Evolutionary conservation across 2,888 invertebrate species (phyloP).

Genomic region (Lochmaea crataegi): DNA sequence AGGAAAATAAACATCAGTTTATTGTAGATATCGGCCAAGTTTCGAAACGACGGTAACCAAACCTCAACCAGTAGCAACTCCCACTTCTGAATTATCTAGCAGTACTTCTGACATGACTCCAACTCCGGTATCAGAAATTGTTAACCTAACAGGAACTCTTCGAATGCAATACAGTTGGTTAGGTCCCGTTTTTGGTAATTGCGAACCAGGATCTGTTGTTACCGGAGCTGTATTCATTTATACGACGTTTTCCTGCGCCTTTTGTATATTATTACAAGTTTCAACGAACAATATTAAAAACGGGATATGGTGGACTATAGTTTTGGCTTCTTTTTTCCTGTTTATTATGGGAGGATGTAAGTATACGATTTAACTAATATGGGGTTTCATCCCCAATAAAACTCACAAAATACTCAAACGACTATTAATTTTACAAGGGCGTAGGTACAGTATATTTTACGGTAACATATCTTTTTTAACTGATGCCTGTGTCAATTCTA

Average conservation of each 20-base stretch:
- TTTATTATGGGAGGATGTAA: conserved; percentile 74
- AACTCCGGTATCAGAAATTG: conserved; percentile 60
- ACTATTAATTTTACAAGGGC: no score
- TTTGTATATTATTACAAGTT: conserved; percentile 76
- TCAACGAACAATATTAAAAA: conserved; percentile 66
- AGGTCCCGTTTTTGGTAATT: conserved; percentile 77
- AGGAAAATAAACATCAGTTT: background rate
- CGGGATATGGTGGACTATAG: conserved; percentile 77
- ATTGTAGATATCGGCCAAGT: conserved; percentile 54
- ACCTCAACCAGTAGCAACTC: conserved; percentile 53
- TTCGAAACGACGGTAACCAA: conserved; percentile 51
- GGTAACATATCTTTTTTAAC: no score
- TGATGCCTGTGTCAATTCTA: no score
- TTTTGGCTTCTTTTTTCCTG: conserved; percentile 73
- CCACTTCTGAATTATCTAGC: conserved; percentile 61
- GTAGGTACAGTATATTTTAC: no score
- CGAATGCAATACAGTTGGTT: conserved; percentile 80
- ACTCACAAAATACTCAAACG: no score
- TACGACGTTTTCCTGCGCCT: conserved; percentile 74
- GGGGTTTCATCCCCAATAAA: no score
- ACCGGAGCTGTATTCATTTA: conserved; percentile 78
- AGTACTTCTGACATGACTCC: conserved; percentile 60
- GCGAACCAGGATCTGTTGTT: conserved; percentile 81
- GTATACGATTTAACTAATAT: no score
- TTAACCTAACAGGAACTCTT: conserved; percentile 79